Evolutionary conservation across 2,113 vertebrate species (phyloP).

Genomic region (Symphodus melops): DNA sequence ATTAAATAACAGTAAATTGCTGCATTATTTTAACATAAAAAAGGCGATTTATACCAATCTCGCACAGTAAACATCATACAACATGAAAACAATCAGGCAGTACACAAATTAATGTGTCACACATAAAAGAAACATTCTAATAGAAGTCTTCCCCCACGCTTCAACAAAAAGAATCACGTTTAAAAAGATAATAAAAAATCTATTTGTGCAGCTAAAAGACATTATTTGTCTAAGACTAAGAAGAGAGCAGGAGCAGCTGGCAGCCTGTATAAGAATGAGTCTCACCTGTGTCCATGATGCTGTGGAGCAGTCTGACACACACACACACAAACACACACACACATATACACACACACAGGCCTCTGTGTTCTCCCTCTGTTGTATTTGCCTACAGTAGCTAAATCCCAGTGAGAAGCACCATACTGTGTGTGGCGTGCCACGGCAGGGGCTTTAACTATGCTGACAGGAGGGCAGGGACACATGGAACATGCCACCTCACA

Average conservation of each 20-base stretch:
- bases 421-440: constrained; percentile 70
- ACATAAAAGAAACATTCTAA: no score
- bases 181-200: no score
- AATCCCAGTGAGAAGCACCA: constrained; percentile 63
- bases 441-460: constrained; percentile 63
- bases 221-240: not conserved
- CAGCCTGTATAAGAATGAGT: constrained; percentile 14
- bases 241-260: not conserved
- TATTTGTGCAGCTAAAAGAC: not conserved
- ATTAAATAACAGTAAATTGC: no score
- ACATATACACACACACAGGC: constrained; percentile 27
- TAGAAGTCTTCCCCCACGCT: no score
- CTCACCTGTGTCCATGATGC: constrained; percentile 85
- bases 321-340: constrained; percentile 19
- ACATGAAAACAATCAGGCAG: no score
- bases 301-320: constrained; percentile 28
- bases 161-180: no score
- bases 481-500: constrained; percentile 63
- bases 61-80: no score
- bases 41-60: no score
- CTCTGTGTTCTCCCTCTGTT: constrained; percentile 56
- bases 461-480: constrained; percentile 76
- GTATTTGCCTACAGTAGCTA: constrained; percentile 66
- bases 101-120: no score
- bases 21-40: no score